phyloP scores from a whole-genome alignment of 1,140 invertebrate genomes.

The Samia ricini region DNA sequence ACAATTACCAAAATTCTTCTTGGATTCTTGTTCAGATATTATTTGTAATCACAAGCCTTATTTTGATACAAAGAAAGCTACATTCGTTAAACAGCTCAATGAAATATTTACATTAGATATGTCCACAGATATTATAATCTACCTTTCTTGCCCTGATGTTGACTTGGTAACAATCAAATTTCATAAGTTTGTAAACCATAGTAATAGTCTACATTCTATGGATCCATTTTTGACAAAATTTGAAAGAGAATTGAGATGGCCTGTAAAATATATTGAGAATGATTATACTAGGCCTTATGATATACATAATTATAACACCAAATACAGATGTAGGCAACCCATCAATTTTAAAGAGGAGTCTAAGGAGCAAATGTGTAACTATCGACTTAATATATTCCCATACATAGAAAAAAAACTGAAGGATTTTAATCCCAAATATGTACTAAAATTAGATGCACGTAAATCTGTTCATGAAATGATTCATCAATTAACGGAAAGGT shows the following conservation, averaged over 20 bases:
- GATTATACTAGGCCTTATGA: slow-evolving; percentile 43
- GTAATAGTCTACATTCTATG: slow-evolving; percentile 35
- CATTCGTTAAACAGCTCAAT: slow-evolving; percentile 46
- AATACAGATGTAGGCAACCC: slow-evolving; percentile 63
- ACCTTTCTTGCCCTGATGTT: slow-evolving; percentile 73
- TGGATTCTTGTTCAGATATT: slow-evolving; percentile 48
- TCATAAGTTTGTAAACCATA: slow-evolving; percentile 67
- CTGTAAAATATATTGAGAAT: slow-evolving; percentile 39
- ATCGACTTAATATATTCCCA: slow-evolving; percentile 53
- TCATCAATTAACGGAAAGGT: slow-evolving; percentile 60
- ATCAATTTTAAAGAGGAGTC: slow-evolving; percentile 64
- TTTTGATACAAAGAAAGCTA: slow-evolving; percentile 35
- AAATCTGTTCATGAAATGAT: slow-evolving; percentile 65
- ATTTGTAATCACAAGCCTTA: slow-evolving; percentile 32
- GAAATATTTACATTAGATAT: slow-evolving; percentile 50
- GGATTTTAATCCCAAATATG: slow-evolving; percentile 71
- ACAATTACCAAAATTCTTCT: slow-evolving; percentile 54
- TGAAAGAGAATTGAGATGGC: slow-evolving; percentile 50
- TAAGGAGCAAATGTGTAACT: slow-evolving; percentile 67
- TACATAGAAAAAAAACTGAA: slow-evolving; percentile 73
- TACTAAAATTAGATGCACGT: slow-evolving; percentile 79
- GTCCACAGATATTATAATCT: slow-evolving; percentile 76
- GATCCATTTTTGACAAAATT: slow-evolving; percentile 37
- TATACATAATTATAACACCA: slow-evolving; percentile 48
- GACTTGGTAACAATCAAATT: slow-evolving; percentile 71